These are phyloP conservation scores for Gnatocerus cornutus DNA, from an alignment of 2,888 invertebrate genomes.

Conservation along the genomic window DNA sequence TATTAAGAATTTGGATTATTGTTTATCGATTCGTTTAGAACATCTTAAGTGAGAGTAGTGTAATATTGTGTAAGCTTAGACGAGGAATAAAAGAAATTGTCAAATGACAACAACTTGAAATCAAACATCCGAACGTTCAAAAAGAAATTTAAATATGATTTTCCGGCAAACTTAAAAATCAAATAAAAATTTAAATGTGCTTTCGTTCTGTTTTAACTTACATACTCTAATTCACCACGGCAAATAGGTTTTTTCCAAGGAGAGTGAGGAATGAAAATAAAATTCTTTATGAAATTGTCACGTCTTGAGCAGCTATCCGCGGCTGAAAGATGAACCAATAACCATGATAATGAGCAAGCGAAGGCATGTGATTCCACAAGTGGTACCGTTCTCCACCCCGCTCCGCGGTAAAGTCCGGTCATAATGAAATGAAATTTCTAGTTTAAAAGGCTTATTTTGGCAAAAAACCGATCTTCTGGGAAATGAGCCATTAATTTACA, in stretches of 20 bases:
- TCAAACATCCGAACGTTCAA: constrained; percentile 10
- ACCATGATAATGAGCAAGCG: constrained; percentile 60
- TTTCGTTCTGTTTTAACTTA: constrained; percentile 34
- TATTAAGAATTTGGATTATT: constrained; percentile 24
- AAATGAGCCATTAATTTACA: constrained; percentile 32
- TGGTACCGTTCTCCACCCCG: constrained; percentile 47
- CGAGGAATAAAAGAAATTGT: constrained; percentile 6
- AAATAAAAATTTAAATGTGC: constrained; percentile 41
- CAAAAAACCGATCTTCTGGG: not conserved
- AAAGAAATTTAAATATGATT: constrained; percentile 24
- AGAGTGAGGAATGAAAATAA: constrained; percentile 51
- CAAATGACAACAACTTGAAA: constrained; percentile 3
- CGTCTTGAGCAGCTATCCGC: constrained; percentile 52
- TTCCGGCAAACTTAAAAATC: constrained; percentile 23
- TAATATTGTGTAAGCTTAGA: not conserved
- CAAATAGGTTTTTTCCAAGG: constrained; percentile 44
- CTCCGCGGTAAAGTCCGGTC: not conserved
- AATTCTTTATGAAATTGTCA: constrained; percentile 59
- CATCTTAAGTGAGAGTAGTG: not conserved
- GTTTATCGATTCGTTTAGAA: constrained; percentile 13
- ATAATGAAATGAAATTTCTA: not conserved
- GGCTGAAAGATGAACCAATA: constrained; percentile 60
- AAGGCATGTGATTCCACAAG: constrained; percentile 57
- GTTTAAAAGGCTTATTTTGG: not conserved
- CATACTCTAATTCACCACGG: constrained; percentile 36